Evolutionary conservation across 1,140 invertebrate species (phyloP).

Genomic region (Brachionus rubens): DNA sequence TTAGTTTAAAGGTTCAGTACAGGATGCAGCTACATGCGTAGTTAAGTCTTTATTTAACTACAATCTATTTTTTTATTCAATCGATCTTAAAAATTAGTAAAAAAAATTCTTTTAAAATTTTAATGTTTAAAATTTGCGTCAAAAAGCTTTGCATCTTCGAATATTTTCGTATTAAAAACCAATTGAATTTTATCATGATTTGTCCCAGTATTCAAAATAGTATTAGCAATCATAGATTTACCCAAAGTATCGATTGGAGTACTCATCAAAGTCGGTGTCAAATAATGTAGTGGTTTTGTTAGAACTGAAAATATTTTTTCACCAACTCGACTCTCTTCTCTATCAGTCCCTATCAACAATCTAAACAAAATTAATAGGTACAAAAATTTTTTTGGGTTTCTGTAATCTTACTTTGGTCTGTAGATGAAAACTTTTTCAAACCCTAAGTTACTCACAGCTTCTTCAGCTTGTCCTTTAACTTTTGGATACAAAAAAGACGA

Average conservation of each 20-base stretch:
- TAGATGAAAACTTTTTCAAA: conserved; percentile 47
- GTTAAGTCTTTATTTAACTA: no score
- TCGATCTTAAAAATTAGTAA: no score
- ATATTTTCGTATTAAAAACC: conserved; percentile 53
- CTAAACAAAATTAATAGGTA: conserved; percentile 48
- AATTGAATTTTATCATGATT: conserved; percentile 49
- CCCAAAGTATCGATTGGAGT: conserved; percentile 53
- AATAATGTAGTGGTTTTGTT: conserved; percentile 53
- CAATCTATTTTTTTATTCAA: no score
- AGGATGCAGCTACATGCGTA: no score
- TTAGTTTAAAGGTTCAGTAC: no score
- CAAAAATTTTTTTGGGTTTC: background rate
- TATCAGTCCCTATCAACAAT: conserved; percentile 52
- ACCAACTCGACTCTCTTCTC: conserved; percentile 53
- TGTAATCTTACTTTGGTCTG: conserved; percentile 44
- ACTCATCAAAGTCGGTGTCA: conserved; percentile 56
- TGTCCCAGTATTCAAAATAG: conserved; percentile 46
- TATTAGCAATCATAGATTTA: conserved; percentile 54
- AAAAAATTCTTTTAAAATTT: background rate
- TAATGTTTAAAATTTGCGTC: background rate
- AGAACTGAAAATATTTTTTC: conserved; percentile 52
- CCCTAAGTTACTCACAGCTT: conserved; percentile 19
- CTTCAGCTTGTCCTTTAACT: conserved; percentile 51
- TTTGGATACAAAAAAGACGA: conserved; percentile 56
- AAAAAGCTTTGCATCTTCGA: background rate